phyloP scores from a whole-genome alignment of 2,113 vertebrate species.

The Solenodon paradoxus region DNA sequence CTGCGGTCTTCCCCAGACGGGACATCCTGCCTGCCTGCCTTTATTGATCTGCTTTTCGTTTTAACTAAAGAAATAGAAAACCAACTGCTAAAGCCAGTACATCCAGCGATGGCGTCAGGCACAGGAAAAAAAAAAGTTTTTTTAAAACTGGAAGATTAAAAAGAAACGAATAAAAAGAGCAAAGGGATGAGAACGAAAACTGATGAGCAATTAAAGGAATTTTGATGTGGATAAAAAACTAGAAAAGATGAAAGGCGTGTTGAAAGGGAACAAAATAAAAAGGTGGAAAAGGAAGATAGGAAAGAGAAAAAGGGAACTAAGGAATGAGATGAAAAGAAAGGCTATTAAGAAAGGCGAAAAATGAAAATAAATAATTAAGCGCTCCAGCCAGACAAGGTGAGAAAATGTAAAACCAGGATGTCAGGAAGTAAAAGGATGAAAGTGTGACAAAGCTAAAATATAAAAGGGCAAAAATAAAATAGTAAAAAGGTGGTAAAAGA shows the following conservation, averaged over 20 bases:
- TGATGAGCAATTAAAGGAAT: constrained; percentile 24
- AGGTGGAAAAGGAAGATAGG: constrained; percentile 39
- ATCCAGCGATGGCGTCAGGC: neutral
- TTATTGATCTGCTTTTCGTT: neutral
- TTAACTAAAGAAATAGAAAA: neutral
- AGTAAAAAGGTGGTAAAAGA: constrained; percentile 74
- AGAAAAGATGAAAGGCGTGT: constrained; percentile 10
- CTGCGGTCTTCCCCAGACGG: neutral
- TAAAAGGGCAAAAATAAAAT: constrained; percentile 77
- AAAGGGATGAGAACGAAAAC: neutral
- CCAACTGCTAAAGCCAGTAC: neutral
- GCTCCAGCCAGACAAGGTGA: constrained; percentile 47
- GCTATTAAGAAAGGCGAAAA: constrained; percentile 47
- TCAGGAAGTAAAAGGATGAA: constrained; percentile 70
- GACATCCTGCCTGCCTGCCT: neutral
- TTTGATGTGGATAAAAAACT: constrained; percentile 24
- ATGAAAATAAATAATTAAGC: constrained; percentile 71
- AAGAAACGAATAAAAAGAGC: constrained; percentile 42
- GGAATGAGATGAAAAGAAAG: constrained; percentile 36
- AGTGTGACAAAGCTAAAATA: constrained; percentile 62
- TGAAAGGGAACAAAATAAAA: constrained; percentile 33
- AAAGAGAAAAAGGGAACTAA: constrained; percentile 39
- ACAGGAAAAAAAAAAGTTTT: neutral
- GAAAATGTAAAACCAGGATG: constrained; percentile 64
- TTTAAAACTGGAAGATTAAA: neutral